These are phyloP conservation scores for Drosophila nannoptera DNA, from an alignment of 1,140 invertebrate genomes.

Conservation along the genomic window DNA sequence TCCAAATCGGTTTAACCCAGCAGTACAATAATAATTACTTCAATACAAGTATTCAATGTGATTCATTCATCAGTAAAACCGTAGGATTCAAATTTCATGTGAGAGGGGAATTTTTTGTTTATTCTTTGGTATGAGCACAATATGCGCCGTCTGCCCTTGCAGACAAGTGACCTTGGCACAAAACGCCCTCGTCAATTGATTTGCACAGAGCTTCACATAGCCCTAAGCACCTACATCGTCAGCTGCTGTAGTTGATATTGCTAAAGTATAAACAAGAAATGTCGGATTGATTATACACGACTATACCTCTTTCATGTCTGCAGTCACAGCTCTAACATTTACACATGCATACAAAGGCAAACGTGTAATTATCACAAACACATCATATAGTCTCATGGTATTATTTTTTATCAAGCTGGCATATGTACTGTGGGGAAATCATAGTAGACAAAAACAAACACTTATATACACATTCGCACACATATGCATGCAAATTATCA, in stretches of 20 bases:
- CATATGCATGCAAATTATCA: constrained; percentile 70
- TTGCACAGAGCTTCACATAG: constrained; percentile 4
- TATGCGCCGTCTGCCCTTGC: constrained; percentile 23
- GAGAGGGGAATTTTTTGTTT: background rate
- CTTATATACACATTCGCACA: constrained; percentile 45
- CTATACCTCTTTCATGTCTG: background rate
- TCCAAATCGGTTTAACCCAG: no score
- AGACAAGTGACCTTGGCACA: constrained; percentile 49
- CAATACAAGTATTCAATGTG: background rate
- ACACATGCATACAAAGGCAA: constrained; percentile 10
- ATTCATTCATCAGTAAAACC: no score
- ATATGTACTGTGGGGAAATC: constrained; percentile 25
- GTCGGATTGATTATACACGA: constrained; percentile 21
- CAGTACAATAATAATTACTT: background rate
- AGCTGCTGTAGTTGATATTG: constrained; percentile 15
- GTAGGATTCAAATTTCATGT: no score
- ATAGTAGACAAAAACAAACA: constrained; percentile 30
- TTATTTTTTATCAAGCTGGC: constrained; percentile 42
- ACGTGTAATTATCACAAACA: constrained; percentile 60
- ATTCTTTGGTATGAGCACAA: background rate
- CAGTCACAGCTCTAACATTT: background rate
- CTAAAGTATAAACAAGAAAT: constrained; percentile 16
- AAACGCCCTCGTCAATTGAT: constrained; percentile 31
- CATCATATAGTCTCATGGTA: constrained; percentile 39
- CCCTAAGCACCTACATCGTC: constrained; percentile 6